phyloP scores from a whole-genome alignment of 1,140 invertebrate genomes.

The Oreohelix idahoensis region DNA sequence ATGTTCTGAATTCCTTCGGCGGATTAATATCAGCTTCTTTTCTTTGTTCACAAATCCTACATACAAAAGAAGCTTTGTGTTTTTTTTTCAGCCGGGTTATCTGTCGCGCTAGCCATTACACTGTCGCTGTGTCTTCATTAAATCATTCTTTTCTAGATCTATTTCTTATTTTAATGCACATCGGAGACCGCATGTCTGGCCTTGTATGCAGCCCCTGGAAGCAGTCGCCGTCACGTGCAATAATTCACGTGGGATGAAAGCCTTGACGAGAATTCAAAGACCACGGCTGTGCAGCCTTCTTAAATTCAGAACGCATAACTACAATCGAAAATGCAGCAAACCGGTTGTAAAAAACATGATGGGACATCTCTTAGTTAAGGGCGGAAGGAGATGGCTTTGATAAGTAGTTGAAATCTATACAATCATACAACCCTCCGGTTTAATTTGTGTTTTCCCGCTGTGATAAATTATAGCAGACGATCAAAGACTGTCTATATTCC shows the following conservation, averaged over 20 bases:
- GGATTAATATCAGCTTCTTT: background rate
- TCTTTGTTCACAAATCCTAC: background rate
- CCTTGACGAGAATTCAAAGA: background rate
- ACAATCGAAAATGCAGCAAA: background rate
- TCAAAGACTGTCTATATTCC: no score
- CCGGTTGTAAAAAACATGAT: background rate
- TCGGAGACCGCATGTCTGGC: background rate
- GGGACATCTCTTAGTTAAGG: background rate
- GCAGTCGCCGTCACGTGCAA: background rate
- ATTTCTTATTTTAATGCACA: constrained; percentile 11
- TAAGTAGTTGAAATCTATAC: background rate
- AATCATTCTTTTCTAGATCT: background rate
- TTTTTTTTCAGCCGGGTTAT: background rate
- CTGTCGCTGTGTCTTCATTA: constrained; percentile 10
- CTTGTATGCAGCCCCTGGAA: background rate
- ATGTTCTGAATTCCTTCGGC: background rate
- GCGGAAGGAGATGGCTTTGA: background rate
- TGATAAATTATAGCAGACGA: background rate
- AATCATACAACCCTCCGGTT: background rate
- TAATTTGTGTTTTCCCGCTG: background rate
- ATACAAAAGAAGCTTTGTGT: background rate
- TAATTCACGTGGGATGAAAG: background rate
- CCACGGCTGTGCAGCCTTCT: background rate
- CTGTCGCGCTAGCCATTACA: constrained; percentile 1
- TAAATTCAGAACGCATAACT: background rate